phyloP scores from a whole-genome alignment of 23 tunicate species.

The Diplosoma virens region DNA sequence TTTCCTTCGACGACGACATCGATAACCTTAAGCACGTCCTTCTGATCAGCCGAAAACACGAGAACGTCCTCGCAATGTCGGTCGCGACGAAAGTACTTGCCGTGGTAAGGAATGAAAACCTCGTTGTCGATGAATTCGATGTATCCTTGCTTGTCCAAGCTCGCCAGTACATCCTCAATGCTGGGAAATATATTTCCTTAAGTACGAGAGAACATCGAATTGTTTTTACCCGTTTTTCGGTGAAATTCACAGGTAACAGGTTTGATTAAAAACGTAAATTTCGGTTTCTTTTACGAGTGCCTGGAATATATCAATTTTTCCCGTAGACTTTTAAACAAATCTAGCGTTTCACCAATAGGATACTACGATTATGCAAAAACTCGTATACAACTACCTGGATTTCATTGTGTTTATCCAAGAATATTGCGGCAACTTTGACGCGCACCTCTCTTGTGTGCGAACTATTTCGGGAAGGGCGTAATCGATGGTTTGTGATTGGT shows the following conservation, averaged over 20 bases:
- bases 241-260: too few species aligned
- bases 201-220: too few species aligned
- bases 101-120: conserved; percentile 59
- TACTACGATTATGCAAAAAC: not conserved
- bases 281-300: too few species aligned
- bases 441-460: conserved; percentile 76
- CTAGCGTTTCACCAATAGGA: too few species aligned
- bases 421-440: conserved; percentile 78
- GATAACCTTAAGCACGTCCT: conserved; percentile 59
- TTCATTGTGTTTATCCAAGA: conserved; percentile 87
- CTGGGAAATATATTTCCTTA: too few species aligned
- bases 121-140: conserved; percentile 17
- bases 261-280: too few species aligned
- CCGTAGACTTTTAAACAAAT: too few species aligned
- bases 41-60: conserved; percentile 83
- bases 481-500: conserved; percentile 88
- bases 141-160: conserved; percentile 35
- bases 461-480: conserved; percentile 74
- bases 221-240: too few species aligned
- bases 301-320: too few species aligned
- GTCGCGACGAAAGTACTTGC: conserved; percentile 70
- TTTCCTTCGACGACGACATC: conserved; percentile 38
- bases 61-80: conserved; percentile 81
- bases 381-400: conserved; percentile 39
- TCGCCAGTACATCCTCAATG: conserved; percentile 34